Evolutionary conservation across 2,888 invertebrate species (phyloP), one percentile per base, ranked within the genome.

Genomic region (Sturmia bella): DNA sequence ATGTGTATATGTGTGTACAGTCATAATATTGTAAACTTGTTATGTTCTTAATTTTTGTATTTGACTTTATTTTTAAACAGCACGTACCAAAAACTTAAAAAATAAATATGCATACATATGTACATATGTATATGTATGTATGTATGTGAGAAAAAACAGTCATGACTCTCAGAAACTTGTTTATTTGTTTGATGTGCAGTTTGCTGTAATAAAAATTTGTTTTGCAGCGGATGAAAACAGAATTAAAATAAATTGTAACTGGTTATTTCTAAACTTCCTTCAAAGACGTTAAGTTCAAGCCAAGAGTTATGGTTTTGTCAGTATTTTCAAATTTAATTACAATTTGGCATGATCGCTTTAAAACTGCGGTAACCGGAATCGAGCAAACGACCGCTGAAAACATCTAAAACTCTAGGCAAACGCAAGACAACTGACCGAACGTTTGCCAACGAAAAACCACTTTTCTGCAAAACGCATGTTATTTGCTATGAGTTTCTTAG

Each of bases 71-170:
- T 70, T 78, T 69, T 32, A 61, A 75, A 41, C 70, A 82, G 82
- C 82, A 82, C 82, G 82, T 82, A 82, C 82, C 82, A 82, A 82
- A 82, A 82, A 82, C 74, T 64, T 70, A n/a, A n/a, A n/a, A n/a
- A n/a, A n/a, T n/a, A n/a, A n/a, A n/a, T n/a, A n/a, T n/a, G n/a
- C n/a, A n/a, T n/a, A n/a, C n/a, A n/a, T n/a, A n/a, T n/a, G n/a
- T n/a, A n/a, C n/a, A n/a, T n/a, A n/a, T n/a, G n/a, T n/a, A n/a
- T n/a, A n/a, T n/a, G n/a, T n/a, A n/a, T n/a, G n/a, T n/a, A n/a
- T n/a, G n/a, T n/a, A n/a, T n/a, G n/a, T n/a, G 27, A 76, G 19
- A 9, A 66, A 61, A 59, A 66, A 56, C n/a, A 56, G 48, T 50
- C 57, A 43, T 43, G 64, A 43, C 24, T 66, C 57, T 52, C 9